Percentiles rank a stretch among this genome's conserved stretches.
phyloP scores from a whole-genome alignment of 2,888 invertebrate species.

The Ophioninae sp. region DNA sequence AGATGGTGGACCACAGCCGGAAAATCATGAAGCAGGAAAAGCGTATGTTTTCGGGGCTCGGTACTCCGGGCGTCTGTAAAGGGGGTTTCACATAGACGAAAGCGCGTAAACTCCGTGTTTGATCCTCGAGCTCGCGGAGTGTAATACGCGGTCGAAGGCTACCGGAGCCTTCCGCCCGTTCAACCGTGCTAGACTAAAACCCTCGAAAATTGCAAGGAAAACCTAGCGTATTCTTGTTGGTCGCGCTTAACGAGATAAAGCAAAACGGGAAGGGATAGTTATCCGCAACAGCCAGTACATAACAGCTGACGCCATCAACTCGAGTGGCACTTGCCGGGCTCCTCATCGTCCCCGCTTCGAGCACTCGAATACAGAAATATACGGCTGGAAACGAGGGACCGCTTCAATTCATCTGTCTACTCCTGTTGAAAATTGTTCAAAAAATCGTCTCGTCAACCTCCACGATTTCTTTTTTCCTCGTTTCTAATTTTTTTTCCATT shows the following conservation, averaged over 20 bases:
- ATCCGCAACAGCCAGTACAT: conserved; percentile 74
- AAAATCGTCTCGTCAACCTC: conserved; percentile 26
- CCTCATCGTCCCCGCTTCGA: conserved; percentile 40
- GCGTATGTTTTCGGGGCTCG: neutral
- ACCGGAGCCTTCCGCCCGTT: conserved; percentile 4
- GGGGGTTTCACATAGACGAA: neutral
- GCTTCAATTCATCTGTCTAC: conserved; percentile 79
- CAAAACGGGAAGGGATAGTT: conserved; percentile 46
- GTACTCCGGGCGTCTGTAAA: neutral
- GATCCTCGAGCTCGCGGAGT: neutral
- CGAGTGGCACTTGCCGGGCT: conserved; percentile 66
- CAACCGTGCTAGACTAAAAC: neutral
- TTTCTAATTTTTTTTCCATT: neutral
- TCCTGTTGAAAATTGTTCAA: conserved; percentile 72
- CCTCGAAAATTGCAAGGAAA: conserved; percentile 35
- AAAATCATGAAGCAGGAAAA: neutral
- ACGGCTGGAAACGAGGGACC: conserved; percentile 51
- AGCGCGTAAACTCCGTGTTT: neutral
- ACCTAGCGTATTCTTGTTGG: conserved; percentile 49
- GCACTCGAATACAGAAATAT: conserved; percentile 63
- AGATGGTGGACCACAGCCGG: neutral
- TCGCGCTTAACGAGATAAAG: conserved; percentile 54
- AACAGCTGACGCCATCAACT: conserved; percentile 80
- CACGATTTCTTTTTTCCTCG: neutral
- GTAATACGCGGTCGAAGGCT: conserved; percentile 26